Evolutionary conservation across 2,113 vertebrate genomes (phyloP).

Genomic region (Psilopsiagon aymara): DNA sequence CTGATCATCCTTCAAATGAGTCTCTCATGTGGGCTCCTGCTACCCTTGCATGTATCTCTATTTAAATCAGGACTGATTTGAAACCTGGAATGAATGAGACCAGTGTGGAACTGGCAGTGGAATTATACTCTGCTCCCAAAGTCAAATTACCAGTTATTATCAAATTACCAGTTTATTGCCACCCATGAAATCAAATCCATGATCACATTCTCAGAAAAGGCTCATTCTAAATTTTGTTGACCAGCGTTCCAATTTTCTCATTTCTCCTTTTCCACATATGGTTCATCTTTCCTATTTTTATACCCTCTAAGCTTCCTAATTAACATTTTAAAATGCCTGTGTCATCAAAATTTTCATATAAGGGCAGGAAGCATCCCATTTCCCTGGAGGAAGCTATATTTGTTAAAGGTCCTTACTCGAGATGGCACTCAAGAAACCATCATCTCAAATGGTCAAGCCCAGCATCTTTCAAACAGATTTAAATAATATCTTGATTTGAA

Average conservation of each 20-base stretch:
- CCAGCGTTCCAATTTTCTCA: not conserved
- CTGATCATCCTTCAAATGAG: not conserved
- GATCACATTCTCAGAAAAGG: not conserved
- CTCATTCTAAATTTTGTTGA: not conserved
- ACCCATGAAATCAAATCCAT: not conserved
- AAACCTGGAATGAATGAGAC: constrained; percentile 12
- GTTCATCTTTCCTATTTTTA: constrained; percentile 28
- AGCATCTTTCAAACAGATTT: not conserved
- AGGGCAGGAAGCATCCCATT: not conserved
- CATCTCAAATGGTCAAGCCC: not conserved
- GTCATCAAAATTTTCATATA: not conserved
- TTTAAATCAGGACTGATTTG: constrained; percentile 1
- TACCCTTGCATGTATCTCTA: not conserved
- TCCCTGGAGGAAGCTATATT: not conserved
- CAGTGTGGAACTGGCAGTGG: not conserved
- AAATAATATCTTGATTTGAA: not conserved
- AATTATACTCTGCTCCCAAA: not conserved
- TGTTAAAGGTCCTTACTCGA: not conserved
- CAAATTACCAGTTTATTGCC: not conserved
- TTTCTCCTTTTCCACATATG: not conserved
- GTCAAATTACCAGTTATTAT: not conserved
- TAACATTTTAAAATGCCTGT: constrained; percentile 35
- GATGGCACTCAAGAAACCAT: not conserved
- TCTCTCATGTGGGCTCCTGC: not conserved
- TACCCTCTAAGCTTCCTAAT: constrained; percentile 3